A percentile compares a stretch with the other conserved stretches of the same genome.
Conservation (phyloP, 2,113 vertebrate genomes). For the Cnemophilus loriae region DNA sequence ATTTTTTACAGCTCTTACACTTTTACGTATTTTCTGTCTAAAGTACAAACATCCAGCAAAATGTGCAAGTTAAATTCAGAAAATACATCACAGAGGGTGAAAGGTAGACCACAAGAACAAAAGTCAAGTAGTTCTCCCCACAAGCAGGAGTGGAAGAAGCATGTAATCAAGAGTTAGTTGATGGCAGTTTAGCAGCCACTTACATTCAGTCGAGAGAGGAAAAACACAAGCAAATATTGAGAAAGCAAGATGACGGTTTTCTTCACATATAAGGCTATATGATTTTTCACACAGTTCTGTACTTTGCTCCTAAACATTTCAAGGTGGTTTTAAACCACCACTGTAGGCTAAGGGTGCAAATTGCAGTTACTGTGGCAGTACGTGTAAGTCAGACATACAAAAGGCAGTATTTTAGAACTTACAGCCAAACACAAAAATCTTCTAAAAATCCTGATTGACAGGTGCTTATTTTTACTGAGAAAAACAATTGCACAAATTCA, state of each 20-base stretch:
- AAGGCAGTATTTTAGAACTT: not conserved
- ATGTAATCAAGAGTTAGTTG: not conserved
- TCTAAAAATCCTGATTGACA: not conserved
- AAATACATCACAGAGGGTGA: not conserved
- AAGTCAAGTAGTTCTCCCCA: not conserved
- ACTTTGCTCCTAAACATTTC: not conserved
- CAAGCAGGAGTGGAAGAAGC: not conserved
- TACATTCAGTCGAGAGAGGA: not conserved
- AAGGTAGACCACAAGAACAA: not conserved
- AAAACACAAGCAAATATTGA: not conserved
- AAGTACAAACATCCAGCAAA: not conserved
- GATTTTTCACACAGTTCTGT: not conserved
- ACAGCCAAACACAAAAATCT: not conserved
- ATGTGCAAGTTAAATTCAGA: not conserved
- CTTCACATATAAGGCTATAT: not conserved
- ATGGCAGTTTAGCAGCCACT: not conserved
- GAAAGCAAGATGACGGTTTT: not conserved
- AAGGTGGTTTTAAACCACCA: not conserved
- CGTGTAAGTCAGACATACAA: not conserved
- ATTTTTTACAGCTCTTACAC: not conserved
- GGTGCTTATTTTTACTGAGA: not conserved
- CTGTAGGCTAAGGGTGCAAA: not conserved
- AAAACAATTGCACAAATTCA: not conserved
- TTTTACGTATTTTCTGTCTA: not conserved
- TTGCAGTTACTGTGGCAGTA: not conserved